Evolutionary conservation across 2,113 vertebrate species (phyloP).

Genomic region (Oreocharis arfaki): DNA sequence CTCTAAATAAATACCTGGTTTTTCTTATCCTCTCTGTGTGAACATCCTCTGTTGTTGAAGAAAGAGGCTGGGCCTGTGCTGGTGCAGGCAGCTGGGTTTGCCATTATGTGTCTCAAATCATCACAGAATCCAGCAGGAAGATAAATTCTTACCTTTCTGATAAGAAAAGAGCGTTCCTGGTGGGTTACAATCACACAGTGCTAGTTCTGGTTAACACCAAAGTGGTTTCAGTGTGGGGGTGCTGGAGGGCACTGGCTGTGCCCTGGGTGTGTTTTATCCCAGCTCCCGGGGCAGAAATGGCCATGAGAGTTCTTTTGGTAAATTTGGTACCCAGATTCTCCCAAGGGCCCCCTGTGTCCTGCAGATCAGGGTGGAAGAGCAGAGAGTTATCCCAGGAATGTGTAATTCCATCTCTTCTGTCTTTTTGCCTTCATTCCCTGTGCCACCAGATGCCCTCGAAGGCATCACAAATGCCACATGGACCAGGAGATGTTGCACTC

Average conservation of each 20-base stretch:
- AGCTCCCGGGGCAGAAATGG: neutral
- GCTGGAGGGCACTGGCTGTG: neutral
- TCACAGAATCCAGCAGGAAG: neutral
- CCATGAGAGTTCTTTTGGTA: neutral
- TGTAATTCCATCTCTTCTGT: neutral
- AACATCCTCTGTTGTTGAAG: neutral
- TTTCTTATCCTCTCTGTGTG: neutral
- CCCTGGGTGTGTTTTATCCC: neutral
- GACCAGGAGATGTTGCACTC: neutral
- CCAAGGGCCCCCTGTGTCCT: neutral
- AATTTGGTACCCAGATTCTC: neutral
- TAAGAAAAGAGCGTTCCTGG: neutral
- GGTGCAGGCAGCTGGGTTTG: neutral
- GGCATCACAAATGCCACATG: accelerated
- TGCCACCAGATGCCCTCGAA: neutral
- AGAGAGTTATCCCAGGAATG: neutral
- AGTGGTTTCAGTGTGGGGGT: accelerated
- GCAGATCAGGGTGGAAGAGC: neutral
- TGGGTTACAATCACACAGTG: accelerated
- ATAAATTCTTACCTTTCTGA: neutral
- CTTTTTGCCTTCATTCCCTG: neutral
- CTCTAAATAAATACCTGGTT: neutral
- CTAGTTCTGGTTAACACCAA: neutral
- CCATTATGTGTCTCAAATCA: neutral
- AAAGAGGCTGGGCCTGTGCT: neutral